Evolutionary conservation across 2,888 invertebrate species (phyloP), one percentile per base, ranked within the genome.

Genomic region (Hecatera dysodea): DNA sequence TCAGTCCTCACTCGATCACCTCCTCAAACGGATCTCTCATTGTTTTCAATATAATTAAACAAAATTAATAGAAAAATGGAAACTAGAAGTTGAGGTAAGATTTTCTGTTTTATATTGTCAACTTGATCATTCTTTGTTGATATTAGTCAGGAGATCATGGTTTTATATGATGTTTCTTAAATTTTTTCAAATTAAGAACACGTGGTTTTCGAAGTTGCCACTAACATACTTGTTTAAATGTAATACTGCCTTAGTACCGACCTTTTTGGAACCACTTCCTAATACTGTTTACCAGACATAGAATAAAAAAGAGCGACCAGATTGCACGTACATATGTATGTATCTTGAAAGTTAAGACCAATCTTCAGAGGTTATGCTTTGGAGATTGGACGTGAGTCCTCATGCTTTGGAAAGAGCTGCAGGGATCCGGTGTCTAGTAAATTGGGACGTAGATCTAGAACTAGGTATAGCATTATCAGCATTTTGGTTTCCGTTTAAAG

Each of bases 1-100:
- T 92, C 95, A 95, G 95, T 95, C 74, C 86, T 86, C 82, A 83
- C 82, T 83, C 84, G 89, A 90, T 89, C 94, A 91, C 92, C 93
- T 89, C 80, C 87, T 86, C 87, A 85, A 85, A 86, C 90, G 91
- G 89, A 91, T 89, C 91, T 79, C 75, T 46, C 73, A 65, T 77
- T 76, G 63, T 71, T 73, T 42, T 56, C 19, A 69, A 63, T 71
- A 50, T 64, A 59, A 76, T 74, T 71, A 67, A 61, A 50, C 22
- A 56, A 39, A 67, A 66, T 62, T 44, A 2, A 33, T 19, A 55
- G 19, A 39, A 39, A 65, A 27, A 53, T 52, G 17, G 24, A 24
- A 44, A 63, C 17, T 1, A 29, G 44, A 39, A 50, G 3, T 24
- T 53, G 12, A 75, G 79, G 79, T 79, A 66, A 81, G 79, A 67